Evolutionary conservation across 1,140 invertebrate species (phyloP).

Genomic region (Lucilia sericata): DNA sequence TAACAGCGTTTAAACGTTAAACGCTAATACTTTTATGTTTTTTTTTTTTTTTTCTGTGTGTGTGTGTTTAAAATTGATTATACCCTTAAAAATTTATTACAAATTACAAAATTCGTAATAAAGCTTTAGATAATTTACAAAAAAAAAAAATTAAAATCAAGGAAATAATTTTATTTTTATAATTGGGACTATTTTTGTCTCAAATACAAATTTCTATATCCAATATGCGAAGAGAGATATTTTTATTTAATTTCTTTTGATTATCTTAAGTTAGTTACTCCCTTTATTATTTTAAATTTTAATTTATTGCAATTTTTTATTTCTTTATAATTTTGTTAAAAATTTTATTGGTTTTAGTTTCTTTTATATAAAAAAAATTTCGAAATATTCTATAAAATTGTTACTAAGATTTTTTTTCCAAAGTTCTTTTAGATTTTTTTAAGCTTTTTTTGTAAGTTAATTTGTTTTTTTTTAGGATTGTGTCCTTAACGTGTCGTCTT

Average conservation of each 20-base stretch:
- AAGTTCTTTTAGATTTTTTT: neutral
- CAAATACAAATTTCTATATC: too few species aligned
- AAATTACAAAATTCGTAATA: too few species aligned
- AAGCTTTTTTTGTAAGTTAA: neutral
- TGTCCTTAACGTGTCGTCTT: slow-evolving; percentile 1
- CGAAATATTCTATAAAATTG: slow-evolving; percentile 1
- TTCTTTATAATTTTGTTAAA: neutral
- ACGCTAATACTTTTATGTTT: neutral
- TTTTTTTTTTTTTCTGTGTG: neutral
- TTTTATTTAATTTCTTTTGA: too few species aligned
- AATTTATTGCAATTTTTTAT: neutral
- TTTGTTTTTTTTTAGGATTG: neutral
- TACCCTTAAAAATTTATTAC: too few species aligned
- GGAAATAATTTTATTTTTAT: too few species aligned
- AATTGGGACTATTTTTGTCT: too few species aligned
- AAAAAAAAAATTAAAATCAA: too few species aligned
- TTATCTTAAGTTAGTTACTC: too few species aligned
- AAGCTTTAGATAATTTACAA: too few species aligned
- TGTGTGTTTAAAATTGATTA: neutral
- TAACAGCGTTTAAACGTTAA: slow-evolving; percentile 3
- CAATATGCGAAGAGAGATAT: too few species aligned
- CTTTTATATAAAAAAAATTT: slow-evolving; percentile 1
- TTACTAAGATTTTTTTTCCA: neutral
- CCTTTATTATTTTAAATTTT: neutral
- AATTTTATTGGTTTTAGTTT: neutral